Evolutionary conservation across 1,140 invertebrate species (phyloP), one percentile per base, ranked within the genome.

Genomic region (Geopemphigus sp.): DNA sequence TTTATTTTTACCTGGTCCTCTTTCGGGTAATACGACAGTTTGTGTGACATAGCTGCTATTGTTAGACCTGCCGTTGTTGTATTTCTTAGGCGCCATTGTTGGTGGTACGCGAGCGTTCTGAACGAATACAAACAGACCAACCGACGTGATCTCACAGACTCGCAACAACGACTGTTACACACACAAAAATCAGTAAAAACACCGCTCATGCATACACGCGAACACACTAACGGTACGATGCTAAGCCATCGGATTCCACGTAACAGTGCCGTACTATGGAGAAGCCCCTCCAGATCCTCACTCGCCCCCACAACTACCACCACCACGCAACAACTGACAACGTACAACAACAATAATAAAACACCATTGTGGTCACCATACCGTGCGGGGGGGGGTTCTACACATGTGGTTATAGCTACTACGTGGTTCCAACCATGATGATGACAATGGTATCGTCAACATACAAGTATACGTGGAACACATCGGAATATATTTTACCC

Each of bases 1-100:
- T 39, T 39, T 39, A 8, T 39, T 39, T 56, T 12, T 61, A 78
- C 74, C 74, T 78, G 74, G 74, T 78, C 74, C 74, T 39, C 57
- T 78, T 0, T 78, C 74, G 22, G 74, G 74, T 10, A 78, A 63
- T 17, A 17, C 39, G 32, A 50, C 73, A 14, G 56, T 14, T 5
- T 57, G 56, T n/a, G 74, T 57, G 4, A 26, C 15, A n/a, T 61
- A 59, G 24, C 56, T 61, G 39, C 57, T 78, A n/a, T n/a, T n/a
- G 57, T 78, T 61, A 0, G 56, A 24, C 19, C 74, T 29, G 47
- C 68, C 50, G 57, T 59, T 50, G 19, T 72, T 17, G 10, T 72
- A 19, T 17, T 61, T 78, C 32, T 76, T 76, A n/a, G 73, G 73
- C 8, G 74, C 74, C 74, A 78, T 78, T 47, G 56, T 10, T 1